Conservation (phyloP, 2,888 invertebrate species). For the Tryphoninae sp. region DNA sequence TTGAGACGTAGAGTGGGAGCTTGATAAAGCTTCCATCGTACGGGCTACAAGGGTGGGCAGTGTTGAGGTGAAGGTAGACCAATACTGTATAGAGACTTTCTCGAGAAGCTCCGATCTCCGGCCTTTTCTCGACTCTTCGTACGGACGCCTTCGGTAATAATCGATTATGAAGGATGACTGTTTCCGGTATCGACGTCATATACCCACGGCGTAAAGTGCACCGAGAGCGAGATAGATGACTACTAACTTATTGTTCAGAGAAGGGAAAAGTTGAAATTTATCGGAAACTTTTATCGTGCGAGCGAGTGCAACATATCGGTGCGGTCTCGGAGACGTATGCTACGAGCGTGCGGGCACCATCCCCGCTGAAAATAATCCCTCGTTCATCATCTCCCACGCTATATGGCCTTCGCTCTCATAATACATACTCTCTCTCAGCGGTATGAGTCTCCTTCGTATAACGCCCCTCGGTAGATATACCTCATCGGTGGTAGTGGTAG, state of each 20-base stretch:
- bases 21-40: constrained; percentile 14
- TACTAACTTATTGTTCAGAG: constrained; percentile 74
- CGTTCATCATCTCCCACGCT: constrained; percentile 73
- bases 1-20: too few relatives aligned
- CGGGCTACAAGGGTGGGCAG: background rate
- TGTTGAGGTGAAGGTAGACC: constrained; percentile 11
- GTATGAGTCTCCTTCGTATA: constrained; percentile 6
- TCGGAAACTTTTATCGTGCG: constrained; percentile 70
- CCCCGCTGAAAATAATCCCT: constrained; percentile 74
- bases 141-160: constrained; percentile 74
- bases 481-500: too few relatives aligned
- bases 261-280: constrained; percentile 76
- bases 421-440: constrained; percentile 17
- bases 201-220: constrained; percentile 49
- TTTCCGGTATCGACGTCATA: constrained; percentile 71
- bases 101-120: constrained; percentile 35
- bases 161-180: constrained; percentile 78
- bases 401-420: constrained; percentile 43
- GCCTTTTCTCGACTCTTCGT: constrained; percentile 64
- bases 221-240: constrained; percentile 42
- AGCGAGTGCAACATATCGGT: constrained; percentile 33
- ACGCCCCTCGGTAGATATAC: too few relatives aligned
- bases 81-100: constrained; percentile 26
- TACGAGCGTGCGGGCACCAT: constrained; percentile 5
- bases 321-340: constrained; percentile 45